These are phyloP conservation scores for Perdix hodgsoniae DNA, from an alignment of 2,797 vertebrate genomes.

Conservation along the genomic window DNA sequence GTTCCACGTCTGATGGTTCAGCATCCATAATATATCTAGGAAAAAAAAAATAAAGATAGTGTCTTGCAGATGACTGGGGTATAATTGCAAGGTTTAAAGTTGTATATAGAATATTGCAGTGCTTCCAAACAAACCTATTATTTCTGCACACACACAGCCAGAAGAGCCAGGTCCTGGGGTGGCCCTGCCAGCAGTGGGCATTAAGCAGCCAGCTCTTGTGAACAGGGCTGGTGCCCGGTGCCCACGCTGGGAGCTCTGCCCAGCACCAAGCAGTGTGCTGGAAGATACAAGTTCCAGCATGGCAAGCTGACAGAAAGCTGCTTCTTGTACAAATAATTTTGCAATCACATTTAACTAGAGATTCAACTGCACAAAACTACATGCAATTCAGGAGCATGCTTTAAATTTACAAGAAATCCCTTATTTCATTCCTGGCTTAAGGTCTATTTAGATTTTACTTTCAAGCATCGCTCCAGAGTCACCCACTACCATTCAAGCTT, in stretches of 20 bases:
- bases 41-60: neutral
- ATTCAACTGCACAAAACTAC: neutral
- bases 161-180: accelerated
- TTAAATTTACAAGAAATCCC: neutral
- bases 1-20: accelerated
- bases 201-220: neutral
- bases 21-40: neutral
- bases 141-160: neutral
- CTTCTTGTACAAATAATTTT: neutral
- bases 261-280: neutral
- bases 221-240: accelerated
- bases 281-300: accelerated
- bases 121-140: accelerated
- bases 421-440: neutral
- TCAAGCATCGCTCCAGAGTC: neutral
- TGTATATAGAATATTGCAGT: neutral
- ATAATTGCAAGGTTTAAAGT: neutral
- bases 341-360: neutral
- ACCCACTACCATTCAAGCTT: neutral
- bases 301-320: neutral
- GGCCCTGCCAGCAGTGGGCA: accelerated
- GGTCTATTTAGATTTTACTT: neutral
- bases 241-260: accelerated
- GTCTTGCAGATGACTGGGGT: neutral
- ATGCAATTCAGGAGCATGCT: neutral